Evolutionary conservation across 2,888 invertebrate species (phyloP).

Genomic region (Physocephala rufipes): DNA sequence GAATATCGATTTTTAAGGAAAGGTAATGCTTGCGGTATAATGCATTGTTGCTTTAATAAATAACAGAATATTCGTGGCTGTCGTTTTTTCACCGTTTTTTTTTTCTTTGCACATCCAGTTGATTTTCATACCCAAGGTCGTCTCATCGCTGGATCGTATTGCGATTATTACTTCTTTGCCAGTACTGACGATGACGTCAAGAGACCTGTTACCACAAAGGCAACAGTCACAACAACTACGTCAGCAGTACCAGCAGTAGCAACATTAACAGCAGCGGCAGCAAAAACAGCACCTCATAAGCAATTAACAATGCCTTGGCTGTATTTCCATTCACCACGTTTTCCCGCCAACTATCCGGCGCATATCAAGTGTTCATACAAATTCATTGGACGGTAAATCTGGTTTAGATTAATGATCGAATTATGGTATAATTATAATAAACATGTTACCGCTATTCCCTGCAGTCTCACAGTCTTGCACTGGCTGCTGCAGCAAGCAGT

Average conservation of each 20-base stretch:
- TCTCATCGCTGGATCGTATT: slow-evolving; percentile 79
- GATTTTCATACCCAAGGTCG: slow-evolving; percentile 85
- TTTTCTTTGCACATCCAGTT: slow-evolving; percentile 71
- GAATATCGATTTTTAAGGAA: slow-evolving; percentile 61
- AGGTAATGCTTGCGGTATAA: no score
- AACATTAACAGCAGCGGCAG: not conserved
- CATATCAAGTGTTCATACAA: slow-evolving; percentile 89
- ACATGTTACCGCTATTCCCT: not conserved
- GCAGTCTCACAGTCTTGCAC: not conserved
- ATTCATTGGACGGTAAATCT: slow-evolving; percentile 81
- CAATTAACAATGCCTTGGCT: slow-evolving; percentile 68
- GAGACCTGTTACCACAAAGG: not conserved
- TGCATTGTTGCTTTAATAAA: not conserved
- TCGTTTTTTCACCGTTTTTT: no score
- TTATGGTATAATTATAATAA: not conserved
- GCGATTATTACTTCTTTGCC: slow-evolving; percentile 87
- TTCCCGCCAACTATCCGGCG: slow-evolving; percentile 95
- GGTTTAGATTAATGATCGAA: not conserved
- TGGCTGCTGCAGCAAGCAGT: no score
- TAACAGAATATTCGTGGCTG: not conserved
- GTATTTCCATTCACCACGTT: slow-evolving; percentile 89
- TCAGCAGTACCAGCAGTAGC: slow-evolving; percentile 52
- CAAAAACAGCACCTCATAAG: slow-evolving; percentile 60
- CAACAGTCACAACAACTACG: slow-evolving; percentile 60
- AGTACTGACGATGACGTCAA: slow-evolving; percentile 56